Evolutionary conservation across 2,888 invertebrate species (phyloP).

Genomic region (Nomada hirtipes): DNA sequence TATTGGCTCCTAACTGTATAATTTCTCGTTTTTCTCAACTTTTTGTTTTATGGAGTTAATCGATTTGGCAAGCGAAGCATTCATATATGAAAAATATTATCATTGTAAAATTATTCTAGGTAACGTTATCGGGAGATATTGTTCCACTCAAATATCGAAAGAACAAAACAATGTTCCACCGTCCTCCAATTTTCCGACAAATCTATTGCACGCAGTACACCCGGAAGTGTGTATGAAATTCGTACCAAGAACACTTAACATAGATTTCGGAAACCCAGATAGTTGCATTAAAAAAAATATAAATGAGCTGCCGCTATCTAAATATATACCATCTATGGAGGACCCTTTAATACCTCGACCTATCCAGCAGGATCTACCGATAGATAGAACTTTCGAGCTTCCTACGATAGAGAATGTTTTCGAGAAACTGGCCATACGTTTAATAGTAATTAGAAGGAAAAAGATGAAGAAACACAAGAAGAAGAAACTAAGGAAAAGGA

Average conservation of each 20-base stretch:
- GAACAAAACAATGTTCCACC: not conserved
- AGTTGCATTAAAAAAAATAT: slow-evolving; percentile 60
- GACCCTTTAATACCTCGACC: slow-evolving; percentile 70
- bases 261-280: slow-evolving; percentile 73
- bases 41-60: no score
- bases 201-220: not conserved
- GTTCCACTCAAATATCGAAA: slow-evolving; percentile 29
- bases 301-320: slow-evolving; percentile 74
- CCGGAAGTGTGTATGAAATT: slow-evolving; percentile 62
- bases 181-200: not conserved
- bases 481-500: slow-evolving; percentile 91
- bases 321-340: slow-evolving; percentile 71
- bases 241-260: slow-evolving; percentile 63
- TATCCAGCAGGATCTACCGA: slow-evolving; percentile 79
- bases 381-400: slow-evolving; percentile 85
- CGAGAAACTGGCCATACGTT: slow-evolving; percentile 89
- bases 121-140: slow-evolving; percentile 36
- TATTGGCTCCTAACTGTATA: no score
- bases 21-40: no score
- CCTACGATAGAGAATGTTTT: slow-evolving; percentile 79
- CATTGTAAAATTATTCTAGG: slow-evolving; percentile 34
- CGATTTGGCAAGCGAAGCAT: no score
- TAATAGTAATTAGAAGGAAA: slow-evolving; percentile 91
- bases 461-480: slow-evolving; percentile 96
- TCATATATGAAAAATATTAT: not conserved